Percentiles rank a stretch among this genome's conserved stretches.
Conservation (phyloP, 30 jellyfish, hydroid and myxozoan species). For the Aurelia sp. region DNA sequence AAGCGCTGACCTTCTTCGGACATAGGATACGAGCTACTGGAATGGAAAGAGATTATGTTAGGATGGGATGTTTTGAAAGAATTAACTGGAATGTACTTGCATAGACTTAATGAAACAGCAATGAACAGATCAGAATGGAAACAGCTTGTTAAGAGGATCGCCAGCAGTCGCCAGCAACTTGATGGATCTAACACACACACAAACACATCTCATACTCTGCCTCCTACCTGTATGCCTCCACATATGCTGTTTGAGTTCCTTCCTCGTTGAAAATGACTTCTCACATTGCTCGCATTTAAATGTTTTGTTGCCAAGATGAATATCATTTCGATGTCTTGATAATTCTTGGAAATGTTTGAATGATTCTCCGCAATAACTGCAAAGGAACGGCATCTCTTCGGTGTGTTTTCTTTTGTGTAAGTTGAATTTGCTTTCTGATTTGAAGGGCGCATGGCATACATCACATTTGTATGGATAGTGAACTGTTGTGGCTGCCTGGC, state of each 20-base stretch:
- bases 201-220: too few species aligned
- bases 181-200: too few species aligned
- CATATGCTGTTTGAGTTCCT: slow-evolving; percentile 70
- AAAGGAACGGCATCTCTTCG: slow-evolving; percentile 74
- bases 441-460: slow-evolving; percentile 79
- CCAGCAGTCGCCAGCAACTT: too few species aligned
- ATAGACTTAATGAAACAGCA: too few species aligned
- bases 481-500: background rate
- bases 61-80: too few species aligned
- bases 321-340: slow-evolving; percentile 82
- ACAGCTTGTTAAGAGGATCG: too few species aligned
- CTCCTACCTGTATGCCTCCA: slow-evolving; percentile 92
- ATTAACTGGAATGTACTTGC: too few species aligned
- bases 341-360: slow-evolving; percentile 65
- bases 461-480: slow-evolving; percentile 66
- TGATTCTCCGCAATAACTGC: slow-evolving; percentile 82
- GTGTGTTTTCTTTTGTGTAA: slow-evolving; percentile 88
- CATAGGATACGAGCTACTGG: too few species aligned
- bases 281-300: slow-evolving; percentile 82
- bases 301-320: slow-evolving; percentile 78
- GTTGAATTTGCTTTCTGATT: slow-evolving; percentile 67
- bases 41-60: too few species aligned
- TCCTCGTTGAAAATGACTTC: slow-evolving; percentile 82
- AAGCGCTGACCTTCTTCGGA: too few species aligned
- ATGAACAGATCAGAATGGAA: too few species aligned